Percentiles rank a stretch among this genome's conserved stretches.
phyloP scores from a whole-genome alignment of 2,888 invertebrate genomes.

The Drosophila mayaguana region DNA sequence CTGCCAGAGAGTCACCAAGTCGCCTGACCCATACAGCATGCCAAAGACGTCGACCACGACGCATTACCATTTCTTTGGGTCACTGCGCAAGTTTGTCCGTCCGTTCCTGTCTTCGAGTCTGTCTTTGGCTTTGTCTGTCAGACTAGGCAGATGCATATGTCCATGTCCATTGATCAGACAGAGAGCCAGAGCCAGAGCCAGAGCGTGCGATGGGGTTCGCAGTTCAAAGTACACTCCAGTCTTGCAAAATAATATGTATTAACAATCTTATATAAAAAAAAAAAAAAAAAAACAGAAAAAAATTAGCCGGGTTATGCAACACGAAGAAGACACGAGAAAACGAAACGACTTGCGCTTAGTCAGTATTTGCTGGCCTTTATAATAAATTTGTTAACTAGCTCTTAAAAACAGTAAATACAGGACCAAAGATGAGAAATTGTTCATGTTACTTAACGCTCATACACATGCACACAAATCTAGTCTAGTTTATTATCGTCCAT shows the following conservation, averaged over 20 bases:
- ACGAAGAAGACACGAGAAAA: slow-evolving; percentile 70
- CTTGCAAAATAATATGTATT: slow-evolving; percentile 83
- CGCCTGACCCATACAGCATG: slow-evolving; percentile 49
- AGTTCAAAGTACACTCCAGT: slow-evolving; percentile 75
- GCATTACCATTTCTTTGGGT: slow-evolving; percentile 82
- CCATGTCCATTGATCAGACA: slow-evolving; percentile 74
- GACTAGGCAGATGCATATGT: slow-evolving; percentile 69
- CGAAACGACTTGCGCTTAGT: slow-evolving; percentile 12
- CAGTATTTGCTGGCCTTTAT: slow-evolving; percentile 47
- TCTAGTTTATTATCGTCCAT: not conserved
- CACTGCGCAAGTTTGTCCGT: slow-evolving; percentile 65
- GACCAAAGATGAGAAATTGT: slow-evolving; percentile 19
- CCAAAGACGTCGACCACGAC: slow-evolving; percentile 50
- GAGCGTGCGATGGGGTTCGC: slow-evolving; percentile 73
- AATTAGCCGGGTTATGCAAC: slow-evolving; percentile 80
- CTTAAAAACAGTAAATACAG: slow-evolving; percentile 38
- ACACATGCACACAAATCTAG: slow-evolving; percentile 39
- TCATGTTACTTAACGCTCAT: slow-evolving; percentile 8
- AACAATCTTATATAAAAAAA: slow-evolving; percentile 81
- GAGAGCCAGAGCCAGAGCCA: slow-evolving; percentile 8
- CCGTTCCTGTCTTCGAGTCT: slow-evolving; percentile 10
- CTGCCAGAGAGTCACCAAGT: slow-evolving; percentile 28
- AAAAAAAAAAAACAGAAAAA: slow-evolving; percentile 26
- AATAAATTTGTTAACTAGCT: slow-evolving; percentile 71
- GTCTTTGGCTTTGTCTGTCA: slow-evolving; percentile 37